Evolutionary conservation across 2,113 vertebrate species (phyloP).

Genomic region (Abramis brama): DNA sequence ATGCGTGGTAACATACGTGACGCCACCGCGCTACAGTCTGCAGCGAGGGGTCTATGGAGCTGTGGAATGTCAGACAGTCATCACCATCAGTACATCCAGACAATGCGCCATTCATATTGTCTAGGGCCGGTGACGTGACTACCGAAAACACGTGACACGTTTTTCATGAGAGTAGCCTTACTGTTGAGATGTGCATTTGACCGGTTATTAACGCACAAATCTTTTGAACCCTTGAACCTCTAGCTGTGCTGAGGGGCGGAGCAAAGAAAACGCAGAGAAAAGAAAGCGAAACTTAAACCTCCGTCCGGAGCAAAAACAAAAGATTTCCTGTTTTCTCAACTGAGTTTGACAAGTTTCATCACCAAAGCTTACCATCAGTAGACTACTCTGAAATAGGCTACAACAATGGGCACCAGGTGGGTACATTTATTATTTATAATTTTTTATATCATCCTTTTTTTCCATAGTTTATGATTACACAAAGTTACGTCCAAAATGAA

Average conservation of each 20-base stretch:
- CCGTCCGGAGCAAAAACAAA: not conserved
- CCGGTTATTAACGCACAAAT: not conserved
- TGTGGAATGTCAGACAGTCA: not conserved
- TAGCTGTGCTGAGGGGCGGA: not conserved
- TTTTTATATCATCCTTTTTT: too few relatives aligned
- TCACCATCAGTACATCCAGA: not conserved
- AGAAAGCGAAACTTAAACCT: constrained; percentile 17
- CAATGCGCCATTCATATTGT: not conserved
- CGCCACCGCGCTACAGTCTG: too few relatives aligned
- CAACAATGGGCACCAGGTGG: constrained; percentile 6
- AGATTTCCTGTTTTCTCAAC: not conserved
- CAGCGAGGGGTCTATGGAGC: not conserved
- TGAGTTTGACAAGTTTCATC: not conserved
- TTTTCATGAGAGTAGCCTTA: not conserved
- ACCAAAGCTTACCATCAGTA: not conserved
- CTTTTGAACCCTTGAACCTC: not conserved
- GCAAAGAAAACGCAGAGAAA: not conserved
- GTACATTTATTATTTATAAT: not conserved
- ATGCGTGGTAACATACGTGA: too few relatives aligned
- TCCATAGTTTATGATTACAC: not conserved
- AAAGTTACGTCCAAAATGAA: not conserved
- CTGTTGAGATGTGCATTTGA: not conserved
- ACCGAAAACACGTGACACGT: not conserved
- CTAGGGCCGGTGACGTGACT: not conserved
- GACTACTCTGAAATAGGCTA: not conserved